Base-by-base conservation (phyloP, 2,888 invertebrate species). In the Dryobota labecula region DNA sequence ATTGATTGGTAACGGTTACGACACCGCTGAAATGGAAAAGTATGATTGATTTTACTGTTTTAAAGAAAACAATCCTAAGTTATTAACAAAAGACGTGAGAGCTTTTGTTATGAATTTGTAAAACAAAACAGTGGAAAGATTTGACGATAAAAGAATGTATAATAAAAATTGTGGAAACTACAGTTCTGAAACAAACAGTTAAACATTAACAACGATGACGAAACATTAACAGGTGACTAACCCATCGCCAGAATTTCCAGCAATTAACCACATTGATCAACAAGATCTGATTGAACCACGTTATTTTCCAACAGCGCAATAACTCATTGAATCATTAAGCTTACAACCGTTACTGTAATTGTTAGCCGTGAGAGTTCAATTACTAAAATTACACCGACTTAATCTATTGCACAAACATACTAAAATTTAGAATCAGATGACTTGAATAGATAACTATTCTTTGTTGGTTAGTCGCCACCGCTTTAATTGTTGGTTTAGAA, bases 281-380 rank as follows among this genome's bases (percentile, higher is more conserved):
- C 57, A 64, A 80, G 83, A 74, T 81, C 71, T 76, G 86, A 84
- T 84, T 84, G 86, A 69, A 78, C 56, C 72, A 85, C 65, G 73
- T 73, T 81, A 85, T 85, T 83, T 85, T 68, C 80, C 64, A 71
- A 66, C 76, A 66, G 81, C 81, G 87, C 87, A 89, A 91, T 88
- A 89, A 90, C 87, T 90, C 90, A 90, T 90, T 89, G 91, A 91
- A 90, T 91, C 90, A 91, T 91, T 90, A 90, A 85, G 85, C 80
- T 74, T 78, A 82, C 79, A 79, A 86, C 91, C 91, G 91, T 89
- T 91, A 90, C 77, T 75, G 82, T 91, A 91, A 91, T 91, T 90
- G 88, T 86, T 86, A 80, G 68, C 80, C 90, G 91, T 90, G 91
- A 91, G 91, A 91, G 87, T 87, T 87, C 88, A 89, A 90, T 91